Evolutionary conservation across 2,113 vertebrate genomes (phyloP).

Genomic region (Dromaius novaehollandiae): DNA sequence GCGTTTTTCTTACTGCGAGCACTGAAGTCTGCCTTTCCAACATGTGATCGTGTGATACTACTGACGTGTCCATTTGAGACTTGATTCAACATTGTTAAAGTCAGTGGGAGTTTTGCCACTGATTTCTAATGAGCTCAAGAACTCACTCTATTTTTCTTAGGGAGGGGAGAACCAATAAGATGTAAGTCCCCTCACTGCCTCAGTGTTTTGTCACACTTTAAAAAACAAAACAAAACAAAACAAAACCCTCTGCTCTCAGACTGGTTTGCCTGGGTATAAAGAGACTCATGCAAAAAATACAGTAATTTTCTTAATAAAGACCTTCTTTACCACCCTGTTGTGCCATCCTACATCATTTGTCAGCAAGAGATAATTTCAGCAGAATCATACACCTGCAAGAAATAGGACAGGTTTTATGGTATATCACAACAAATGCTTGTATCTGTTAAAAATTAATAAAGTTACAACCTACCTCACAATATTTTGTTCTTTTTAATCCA

Average conservation of each 20-base stretch:
- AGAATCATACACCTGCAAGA: constrained; percentile 41
- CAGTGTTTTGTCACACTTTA: background rate
- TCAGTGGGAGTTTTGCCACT: background rate
- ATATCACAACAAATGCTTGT: background rate
- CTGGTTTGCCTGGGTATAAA: background rate
- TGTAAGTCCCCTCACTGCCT: background rate
- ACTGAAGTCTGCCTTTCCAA: background rate
- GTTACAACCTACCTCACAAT: constrained; percentile 30
- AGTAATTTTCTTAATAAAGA: background rate
- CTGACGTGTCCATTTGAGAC: background rate
- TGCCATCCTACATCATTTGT: background rate
- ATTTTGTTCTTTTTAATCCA: constrained; percentile 46
- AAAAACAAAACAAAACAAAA: background rate
- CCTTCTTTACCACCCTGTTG: background rate
- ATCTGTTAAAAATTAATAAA: constrained; percentile 35
- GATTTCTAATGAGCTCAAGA: background rate
- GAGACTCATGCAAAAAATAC: background rate
- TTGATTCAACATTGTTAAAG: background rate
- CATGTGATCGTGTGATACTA: background rate
- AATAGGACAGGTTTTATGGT: background rate
- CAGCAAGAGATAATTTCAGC: constrained; percentile 33
- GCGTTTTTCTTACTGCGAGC: background rate
- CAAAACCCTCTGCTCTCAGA: background rate
- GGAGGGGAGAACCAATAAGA: background rate
- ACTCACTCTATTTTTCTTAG: background rate